Percentiles rank a stretch among this genome's conserved stretches.
Conservation (phyloP, 2,113 vertebrate species). For the Labrus mixtus region DNA sequence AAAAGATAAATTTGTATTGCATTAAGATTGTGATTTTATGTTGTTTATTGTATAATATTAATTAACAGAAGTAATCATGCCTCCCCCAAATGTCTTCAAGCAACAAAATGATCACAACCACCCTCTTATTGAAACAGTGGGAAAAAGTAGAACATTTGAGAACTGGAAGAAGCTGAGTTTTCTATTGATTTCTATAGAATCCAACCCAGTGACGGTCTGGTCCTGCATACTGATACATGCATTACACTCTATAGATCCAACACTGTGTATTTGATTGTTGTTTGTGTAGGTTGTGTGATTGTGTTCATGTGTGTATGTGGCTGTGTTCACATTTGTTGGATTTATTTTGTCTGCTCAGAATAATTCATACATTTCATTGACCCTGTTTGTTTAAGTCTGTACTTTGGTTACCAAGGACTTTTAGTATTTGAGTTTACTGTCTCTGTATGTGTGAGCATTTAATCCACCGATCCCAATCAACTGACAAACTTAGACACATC, state of each 20-base stretch:
- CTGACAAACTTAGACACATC: not conserved
- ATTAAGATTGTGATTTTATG: not conserved
- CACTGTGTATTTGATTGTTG: constrained; percentile 67
- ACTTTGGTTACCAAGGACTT: not conserved
- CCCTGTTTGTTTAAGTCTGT: not conserved
- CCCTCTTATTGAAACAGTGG: constrained; percentile 17
- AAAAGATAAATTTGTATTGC: not conserved
- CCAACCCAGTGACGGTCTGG: constrained; percentile 50
- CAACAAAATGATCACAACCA: constrained; percentile 7
- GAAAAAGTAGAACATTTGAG: constrained; percentile 33
- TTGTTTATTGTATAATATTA: not conserved
- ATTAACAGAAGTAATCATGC: not conserved
- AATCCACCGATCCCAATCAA: not conserved
- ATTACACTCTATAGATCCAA: constrained; percentile 75
- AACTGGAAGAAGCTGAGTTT: constrained; percentile 50
- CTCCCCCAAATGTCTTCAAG: constrained; percentile 1
- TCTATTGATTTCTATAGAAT: constrained; percentile 75
- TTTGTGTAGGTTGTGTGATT: not conserved
- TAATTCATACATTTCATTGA: constrained; percentile 9
- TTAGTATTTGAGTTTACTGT: not conserved
- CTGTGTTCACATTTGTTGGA: constrained; percentile 14
- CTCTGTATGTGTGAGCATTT: not conserved
- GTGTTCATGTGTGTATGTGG: constrained; percentile 41
- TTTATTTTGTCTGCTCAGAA: constrained; percentile 1
- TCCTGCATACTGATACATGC: constrained; percentile 78